These are phyloP conservation scores for Mechanitis mazaeus DNA, from an alignment of 2,888 invertebrate genomes.

Conservation along the genomic window DNA sequence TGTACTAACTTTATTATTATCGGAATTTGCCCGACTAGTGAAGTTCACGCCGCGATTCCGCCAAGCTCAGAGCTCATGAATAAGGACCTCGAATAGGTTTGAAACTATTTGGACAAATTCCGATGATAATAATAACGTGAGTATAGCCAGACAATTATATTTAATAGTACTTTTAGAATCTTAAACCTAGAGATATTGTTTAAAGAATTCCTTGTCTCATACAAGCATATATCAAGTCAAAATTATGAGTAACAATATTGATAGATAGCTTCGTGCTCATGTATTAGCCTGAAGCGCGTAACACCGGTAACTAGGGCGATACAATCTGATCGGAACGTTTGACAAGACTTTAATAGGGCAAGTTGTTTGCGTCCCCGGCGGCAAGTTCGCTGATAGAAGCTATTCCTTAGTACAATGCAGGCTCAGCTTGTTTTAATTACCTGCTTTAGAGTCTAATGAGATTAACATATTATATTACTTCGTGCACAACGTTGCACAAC, in stretches of 20 bases:
- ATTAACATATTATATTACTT: conserved; percentile 18
- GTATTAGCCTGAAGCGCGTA: conserved; percentile 9
- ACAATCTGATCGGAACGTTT: conserved; percentile 25
- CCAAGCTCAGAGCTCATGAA: no score
- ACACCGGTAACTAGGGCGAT: conserved; percentile 11
- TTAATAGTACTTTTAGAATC: no score
- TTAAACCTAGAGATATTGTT: no score
- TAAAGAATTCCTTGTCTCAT: conserved; percentile 10
- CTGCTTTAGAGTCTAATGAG: conserved; percentile 16
- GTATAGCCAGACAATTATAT: no score
- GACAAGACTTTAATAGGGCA: conserved; percentile 29
- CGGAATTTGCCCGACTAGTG: no score
- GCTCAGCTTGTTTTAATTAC: conserved; percentile 23
- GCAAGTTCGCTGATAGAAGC: conserved; percentile 18
- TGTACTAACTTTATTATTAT: no score
- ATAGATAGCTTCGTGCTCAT: conserved; percentile 4
- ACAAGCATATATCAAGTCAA: conserved; percentile 10
- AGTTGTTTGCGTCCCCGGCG: conserved; percentile 27
- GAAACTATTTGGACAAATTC: no score
- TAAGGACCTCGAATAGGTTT: no score
- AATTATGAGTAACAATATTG: conserved; percentile 11
- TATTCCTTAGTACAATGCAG: conserved; percentile 19
- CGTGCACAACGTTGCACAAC: not conserved
- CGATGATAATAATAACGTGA: no score
- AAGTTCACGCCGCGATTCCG: no score